A percentile compares a stretch with the other conserved stretches of the same genome.
Evolutionary conservation across 2,113 vertebrate species (phyloP).

Genomic region (Malurus alboscapulatus): DNA sequence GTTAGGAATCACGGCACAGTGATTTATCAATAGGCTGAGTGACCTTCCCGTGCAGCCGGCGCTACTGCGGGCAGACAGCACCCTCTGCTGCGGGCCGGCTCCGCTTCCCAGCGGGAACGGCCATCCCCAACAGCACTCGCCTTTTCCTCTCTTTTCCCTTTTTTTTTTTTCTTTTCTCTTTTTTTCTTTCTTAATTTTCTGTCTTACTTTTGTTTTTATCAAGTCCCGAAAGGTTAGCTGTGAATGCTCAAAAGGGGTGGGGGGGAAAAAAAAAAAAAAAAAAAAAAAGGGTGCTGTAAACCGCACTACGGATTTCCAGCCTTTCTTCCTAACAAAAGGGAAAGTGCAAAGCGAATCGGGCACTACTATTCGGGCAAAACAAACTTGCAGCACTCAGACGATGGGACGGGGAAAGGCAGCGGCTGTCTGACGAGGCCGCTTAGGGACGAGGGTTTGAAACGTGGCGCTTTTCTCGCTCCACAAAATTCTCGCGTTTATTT

Average conservation of each 20-base stretch:
- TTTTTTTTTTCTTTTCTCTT: no score
- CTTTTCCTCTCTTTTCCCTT: no score
- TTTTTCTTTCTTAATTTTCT: neutral
- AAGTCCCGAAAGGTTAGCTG: neutral
- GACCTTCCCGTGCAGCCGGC: constrained; percentile 87
- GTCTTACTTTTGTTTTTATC: neutral
- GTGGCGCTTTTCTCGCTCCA: fast-evolving
- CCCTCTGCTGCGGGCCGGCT: constrained; percentile 73
- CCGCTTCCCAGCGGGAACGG: neutral
- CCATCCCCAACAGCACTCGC: no score
- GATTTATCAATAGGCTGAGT: constrained; percentile 99
- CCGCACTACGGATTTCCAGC: neutral
- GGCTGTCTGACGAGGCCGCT: neutral
- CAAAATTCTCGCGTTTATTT: neutral
- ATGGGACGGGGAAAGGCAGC: neutral
- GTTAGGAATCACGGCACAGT: constrained; percentile 99
- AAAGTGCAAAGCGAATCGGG: neutral
- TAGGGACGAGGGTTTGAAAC: neutral
- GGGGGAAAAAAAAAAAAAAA: no score
- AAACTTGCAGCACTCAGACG: constrained; percentile 11
- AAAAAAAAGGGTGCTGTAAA: neutral
- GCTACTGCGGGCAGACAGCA: constrained; percentile 78
- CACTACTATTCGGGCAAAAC: neutral
- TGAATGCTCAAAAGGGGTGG: neutral
- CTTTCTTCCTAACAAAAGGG: neutral